Evolutionary conservation across 1,140 invertebrate genomes (phyloP).

Genomic region (Halictus rubicundus): DNA sequence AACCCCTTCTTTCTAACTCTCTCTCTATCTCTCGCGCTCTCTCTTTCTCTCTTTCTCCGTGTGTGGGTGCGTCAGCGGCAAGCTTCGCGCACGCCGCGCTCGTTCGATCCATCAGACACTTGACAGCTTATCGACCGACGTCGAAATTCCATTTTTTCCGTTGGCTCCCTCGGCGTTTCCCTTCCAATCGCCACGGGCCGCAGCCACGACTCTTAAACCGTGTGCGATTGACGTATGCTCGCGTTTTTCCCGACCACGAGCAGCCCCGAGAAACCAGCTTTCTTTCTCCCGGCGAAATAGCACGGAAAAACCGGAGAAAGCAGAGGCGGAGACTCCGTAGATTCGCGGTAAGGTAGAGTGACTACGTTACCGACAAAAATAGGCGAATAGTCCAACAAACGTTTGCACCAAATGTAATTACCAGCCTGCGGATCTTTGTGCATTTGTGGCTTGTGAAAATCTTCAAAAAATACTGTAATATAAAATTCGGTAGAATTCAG

Average conservation of each 20-base stretch:
- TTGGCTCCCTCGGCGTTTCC: not conserved
- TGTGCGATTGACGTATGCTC: constrained; percentile 7
- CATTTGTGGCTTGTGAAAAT: no score
- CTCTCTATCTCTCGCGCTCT: not conserved
- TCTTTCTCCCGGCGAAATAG: not conserved
- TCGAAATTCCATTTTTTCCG: constrained; percentile 24
- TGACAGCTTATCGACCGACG: constrained; percentile 31
- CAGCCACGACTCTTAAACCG: constrained; percentile 17
- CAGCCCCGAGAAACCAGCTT: not conserved
- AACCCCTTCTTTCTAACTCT: constrained; percentile 1
- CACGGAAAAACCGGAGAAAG: no score
- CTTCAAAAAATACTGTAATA: no score
- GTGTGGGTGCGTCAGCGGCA: constrained; percentile 10
- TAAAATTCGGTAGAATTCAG: no score
- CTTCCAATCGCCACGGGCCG: not conserved
- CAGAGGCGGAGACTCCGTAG: no score
- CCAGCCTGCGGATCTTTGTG: no score
- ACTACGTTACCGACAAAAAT: no score
- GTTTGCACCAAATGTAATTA: no score
- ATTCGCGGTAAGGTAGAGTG: no score
- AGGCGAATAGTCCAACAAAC: no score
- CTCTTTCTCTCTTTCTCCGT: not conserved
- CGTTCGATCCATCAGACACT: constrained; percentile 24
- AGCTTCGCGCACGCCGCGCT: not conserved
- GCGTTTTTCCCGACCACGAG: not conserved